Base-by-base conservation (phyloP, 1,140 invertebrate species). In the Magallana gigas region DNA sequence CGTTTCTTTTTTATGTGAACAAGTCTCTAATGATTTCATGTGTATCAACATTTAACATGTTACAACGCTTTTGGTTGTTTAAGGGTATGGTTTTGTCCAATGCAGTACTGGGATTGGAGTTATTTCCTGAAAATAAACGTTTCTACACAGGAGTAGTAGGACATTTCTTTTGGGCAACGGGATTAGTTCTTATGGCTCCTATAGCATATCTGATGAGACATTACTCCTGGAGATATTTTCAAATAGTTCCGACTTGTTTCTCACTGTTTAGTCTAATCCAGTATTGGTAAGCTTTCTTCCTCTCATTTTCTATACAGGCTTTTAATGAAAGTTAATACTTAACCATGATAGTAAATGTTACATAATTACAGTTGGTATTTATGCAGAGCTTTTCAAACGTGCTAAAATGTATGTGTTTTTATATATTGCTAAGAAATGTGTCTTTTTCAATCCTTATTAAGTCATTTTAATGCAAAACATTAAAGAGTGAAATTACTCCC, bases 141-240 rank as follows among this genome's bases (percentile, higher is more conserved):
- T 81, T 76, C 29, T 29, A 57, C 16, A 57, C 8, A 8, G 64
- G 58, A 8, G 57, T 23, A 29, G 4, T 58, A 14, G 56, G 23
- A 8, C 8, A 2, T 0, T 8, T 80, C 36, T 80, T 23, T 23
- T 86, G 85, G 85, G 59, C 68, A 7, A 80, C 85, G 7, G 85
- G 68, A 12, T 23, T 23, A 7, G 76, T 86, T 4, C 0, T 86
- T 1, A 18, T 80, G 18, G 57, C 85, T 9, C 85, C 85, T 0
- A 23, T 86, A 57, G 85, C 68, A 12, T 86, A 80, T 76, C 23
- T 76, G 23, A 57, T 86, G 57, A 48, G 57, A 12, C 1, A 86
- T 18, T 23, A 71, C n/a, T 86, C 85, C 8, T 86, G 85, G 85
- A 64, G 85, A 29, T 76, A 57, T 16, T 11, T 76, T 8, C 85